These are phyloP conservation scores for Gambusia yucatana DNA, from an alignment of 2,797 vertebrate species.

Conservation along the genomic window DNA sequence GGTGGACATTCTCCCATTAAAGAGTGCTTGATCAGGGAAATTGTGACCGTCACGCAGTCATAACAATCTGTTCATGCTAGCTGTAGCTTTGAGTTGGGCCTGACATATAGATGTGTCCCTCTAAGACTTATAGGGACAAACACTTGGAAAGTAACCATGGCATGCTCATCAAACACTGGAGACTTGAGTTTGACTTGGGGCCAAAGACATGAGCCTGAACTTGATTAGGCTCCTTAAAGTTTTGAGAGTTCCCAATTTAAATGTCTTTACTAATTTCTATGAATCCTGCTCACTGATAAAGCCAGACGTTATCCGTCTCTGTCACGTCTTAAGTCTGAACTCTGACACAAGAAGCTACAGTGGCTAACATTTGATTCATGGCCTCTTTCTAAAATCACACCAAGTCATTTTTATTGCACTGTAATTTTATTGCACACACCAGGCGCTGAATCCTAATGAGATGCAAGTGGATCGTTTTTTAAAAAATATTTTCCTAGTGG, in stretches of 20 bases:
- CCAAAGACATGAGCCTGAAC: neutral
- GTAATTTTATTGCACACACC: constrained; percentile 14
- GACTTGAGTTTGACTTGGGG: neutral
- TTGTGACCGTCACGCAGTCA: neutral
- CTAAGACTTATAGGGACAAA: neutral
- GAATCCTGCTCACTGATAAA: neutral
- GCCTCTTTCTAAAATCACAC: constrained; percentile 27
- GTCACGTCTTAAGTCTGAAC: neutral
- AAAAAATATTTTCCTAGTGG: neutral
- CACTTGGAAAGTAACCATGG: no score
- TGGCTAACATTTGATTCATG: constrained; percentile 21
- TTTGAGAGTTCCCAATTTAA: neutral
- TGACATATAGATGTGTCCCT: neutral
- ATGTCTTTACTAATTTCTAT: neutral
- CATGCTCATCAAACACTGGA: neutral
- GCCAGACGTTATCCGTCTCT: neutral
- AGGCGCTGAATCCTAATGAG: constrained; percentile 42
- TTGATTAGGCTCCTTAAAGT: neutral
- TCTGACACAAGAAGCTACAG: neutral
- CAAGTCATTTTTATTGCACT: constrained; percentile 31
- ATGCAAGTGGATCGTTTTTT: neutral
- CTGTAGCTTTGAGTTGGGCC: neutral
- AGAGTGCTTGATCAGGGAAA: neutral
- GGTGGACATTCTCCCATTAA: neutral
- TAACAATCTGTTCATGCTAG: neutral